Conservation (phyloP, 1,140 invertebrate species). For the Drosophila novamexicana region DNA sequence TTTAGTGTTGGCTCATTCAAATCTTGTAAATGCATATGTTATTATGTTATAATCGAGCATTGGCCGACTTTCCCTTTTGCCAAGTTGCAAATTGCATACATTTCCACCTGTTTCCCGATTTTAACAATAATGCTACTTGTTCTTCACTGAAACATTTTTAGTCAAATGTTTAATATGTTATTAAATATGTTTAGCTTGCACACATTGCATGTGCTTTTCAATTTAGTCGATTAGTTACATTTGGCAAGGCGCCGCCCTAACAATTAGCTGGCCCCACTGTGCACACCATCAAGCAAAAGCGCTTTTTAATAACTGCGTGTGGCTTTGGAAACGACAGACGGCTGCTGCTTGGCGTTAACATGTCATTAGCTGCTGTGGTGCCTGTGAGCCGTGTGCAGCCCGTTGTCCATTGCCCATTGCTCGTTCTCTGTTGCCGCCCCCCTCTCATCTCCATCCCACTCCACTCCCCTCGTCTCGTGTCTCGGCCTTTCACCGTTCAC, state of each 20-base stretch:
- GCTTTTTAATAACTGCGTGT: conserved; percentile 80
- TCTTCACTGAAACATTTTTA: too few relatives aligned
- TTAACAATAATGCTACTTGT: too few relatives aligned
- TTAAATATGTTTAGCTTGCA: too few relatives aligned
- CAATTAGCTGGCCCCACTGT: conserved; percentile 60
- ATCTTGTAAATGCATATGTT: too few relatives aligned
- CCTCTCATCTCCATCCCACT: conserved; percentile 25
- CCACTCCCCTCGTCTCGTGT: conserved; percentile 25
- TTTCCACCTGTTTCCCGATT: too few relatives aligned
- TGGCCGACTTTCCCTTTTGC: too few relatives aligned
- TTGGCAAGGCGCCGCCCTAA: conserved; percentile 6
- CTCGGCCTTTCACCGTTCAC: conserved; percentile 78
- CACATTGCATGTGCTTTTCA: background rate
- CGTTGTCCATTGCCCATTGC: conserved; percentile 14
- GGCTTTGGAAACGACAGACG: conserved; percentile 38
- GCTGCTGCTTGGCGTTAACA: conserved; percentile 66
- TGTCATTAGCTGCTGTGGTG: conserved; percentile 70
- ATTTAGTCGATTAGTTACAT: conserved; percentile 16
- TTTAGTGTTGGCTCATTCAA: too few relatives aligned
- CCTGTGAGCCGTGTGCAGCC: conserved; percentile 13
- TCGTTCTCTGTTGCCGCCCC: conserved; percentile 17
- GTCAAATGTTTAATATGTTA: too few relatives aligned
- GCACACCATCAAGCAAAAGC: conserved; percentile 58
- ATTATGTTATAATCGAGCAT: too few relatives aligned
- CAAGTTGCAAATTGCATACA: too few relatives aligned